phyloP scores from a whole-genome alignment of 2,888 invertebrate species.

The Brenthis ino region DNA sequence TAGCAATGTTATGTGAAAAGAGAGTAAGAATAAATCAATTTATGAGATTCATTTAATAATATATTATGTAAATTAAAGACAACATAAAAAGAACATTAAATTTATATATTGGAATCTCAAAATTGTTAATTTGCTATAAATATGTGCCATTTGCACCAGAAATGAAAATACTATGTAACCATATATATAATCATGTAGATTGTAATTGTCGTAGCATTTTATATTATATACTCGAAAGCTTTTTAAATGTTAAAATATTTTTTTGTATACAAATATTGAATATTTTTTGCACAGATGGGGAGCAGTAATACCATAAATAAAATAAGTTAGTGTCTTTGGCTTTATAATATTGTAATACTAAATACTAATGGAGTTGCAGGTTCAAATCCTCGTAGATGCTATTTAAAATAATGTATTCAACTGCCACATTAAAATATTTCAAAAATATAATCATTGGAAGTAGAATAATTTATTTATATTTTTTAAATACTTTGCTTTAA shows the following conservation, averaged over 20 bases:
- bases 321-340: conserved; percentile 1
- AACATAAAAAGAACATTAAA: background rate
- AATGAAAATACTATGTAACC: conserved; percentile 5
- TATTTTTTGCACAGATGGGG: conserved; percentile 6
- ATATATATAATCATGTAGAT: conserved; percentile 11
- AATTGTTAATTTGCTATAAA: background rate
- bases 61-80: background rate
- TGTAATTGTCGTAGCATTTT: conserved; percentile 11
- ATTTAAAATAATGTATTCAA: background rate
- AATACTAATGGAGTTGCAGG: conserved; percentile 9
- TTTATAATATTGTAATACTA: background rate
- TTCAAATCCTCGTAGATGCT: conserved; percentile 5
- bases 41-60: too few relatives aligned
- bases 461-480: too few relatives aligned
- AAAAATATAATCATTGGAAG: too few relatives aligned
- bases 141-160: background rate
- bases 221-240: conserved; percentile 13
- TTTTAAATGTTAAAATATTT: conserved; percentile 12
- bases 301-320: conserved; percentile 1
- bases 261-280: conserved; percentile 11
- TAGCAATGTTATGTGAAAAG: background rate
- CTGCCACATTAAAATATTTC: too few relatives aligned
- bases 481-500: too few relatives aligned
- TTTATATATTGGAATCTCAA: background rate
- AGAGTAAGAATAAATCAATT: too few relatives aligned